phyloP scores from a whole-genome alignment of 2,888 invertebrate genomes.

The Thysanoteuthis rhombus region DNA sequence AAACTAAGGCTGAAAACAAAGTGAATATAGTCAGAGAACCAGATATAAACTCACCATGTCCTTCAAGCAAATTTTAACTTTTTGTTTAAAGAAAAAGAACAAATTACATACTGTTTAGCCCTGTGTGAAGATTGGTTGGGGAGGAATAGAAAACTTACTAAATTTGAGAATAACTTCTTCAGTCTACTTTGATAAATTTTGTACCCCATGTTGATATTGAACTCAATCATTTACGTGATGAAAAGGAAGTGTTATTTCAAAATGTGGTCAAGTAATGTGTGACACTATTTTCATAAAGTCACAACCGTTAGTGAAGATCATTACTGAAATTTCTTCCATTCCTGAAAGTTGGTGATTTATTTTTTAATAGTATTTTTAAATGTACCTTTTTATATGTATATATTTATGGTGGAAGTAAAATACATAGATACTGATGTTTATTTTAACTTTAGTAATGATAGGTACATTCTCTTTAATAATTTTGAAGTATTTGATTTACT shows the following conservation, averaged over 20 bases:
- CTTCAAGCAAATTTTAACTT: not conserved
- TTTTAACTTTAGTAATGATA: no score
- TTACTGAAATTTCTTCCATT: not conserved
- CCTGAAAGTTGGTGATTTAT: not conserved
- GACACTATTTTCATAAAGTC: no score
- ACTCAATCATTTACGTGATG: no score
- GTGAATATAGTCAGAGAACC: not conserved
- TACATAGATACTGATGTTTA: no score
- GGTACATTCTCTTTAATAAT: not conserved
- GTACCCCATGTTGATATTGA: not conserved
- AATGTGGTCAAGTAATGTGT: not conserved
- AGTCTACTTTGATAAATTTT: not conserved
- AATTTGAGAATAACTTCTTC: not conserved
- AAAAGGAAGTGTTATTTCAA: not conserved
- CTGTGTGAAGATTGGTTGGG: not conserved
- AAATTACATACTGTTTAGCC: not conserved
- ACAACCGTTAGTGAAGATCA: not conserved
- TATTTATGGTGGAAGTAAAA: no score
- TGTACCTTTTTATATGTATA: not conserved
- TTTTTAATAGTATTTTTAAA: not conserved
- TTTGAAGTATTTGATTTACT: not conserved
- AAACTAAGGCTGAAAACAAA: not conserved
- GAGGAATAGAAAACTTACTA: not conserved
- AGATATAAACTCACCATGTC: not conserved
- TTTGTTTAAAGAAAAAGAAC: not conserved